Conservation (phyloP, 2,113 vertebrate genomes). For the Chloropsis cyanopogon region DNA sequence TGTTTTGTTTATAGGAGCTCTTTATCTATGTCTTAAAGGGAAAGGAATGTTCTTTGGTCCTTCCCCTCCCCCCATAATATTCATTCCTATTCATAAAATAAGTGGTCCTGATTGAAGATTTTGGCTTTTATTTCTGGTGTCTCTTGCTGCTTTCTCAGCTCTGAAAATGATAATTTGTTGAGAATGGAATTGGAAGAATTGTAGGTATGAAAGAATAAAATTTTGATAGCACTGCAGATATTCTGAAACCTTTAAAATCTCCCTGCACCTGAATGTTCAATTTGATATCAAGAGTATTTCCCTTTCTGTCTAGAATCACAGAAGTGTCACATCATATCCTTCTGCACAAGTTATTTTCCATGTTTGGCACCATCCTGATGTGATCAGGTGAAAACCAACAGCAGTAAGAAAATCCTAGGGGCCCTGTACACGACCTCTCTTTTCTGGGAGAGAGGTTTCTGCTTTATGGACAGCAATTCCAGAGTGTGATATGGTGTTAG, state of each 20-base stretch:
- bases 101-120: not conserved
- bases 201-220: not conserved
- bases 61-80: accelerated
- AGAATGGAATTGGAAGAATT: not conserved
- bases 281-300: not conserved
- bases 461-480: not conserved
- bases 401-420: not conserved
- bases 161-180: not conserved
- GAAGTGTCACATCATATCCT: not conserved
- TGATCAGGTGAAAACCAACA: not conserved
- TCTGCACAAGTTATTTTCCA: not conserved
- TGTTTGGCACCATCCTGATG: not conserved
- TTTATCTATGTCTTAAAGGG: not conserved
- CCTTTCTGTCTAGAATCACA: not conserved
- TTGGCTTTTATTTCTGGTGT: not conserved
- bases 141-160: not conserved
- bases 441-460: not conserved
- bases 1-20: not conserved
- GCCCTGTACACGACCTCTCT: not conserved
- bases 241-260: not conserved
- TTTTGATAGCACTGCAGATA: not conserved
- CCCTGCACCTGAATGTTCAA: not conserved
- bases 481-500: not conserved
- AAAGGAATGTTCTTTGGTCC: not conserved
- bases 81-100: not conserved